Evolutionary conservation across 2,113 vertebrate genomes (phyloP).

Genomic region (Mustelus asterias): DNA sequence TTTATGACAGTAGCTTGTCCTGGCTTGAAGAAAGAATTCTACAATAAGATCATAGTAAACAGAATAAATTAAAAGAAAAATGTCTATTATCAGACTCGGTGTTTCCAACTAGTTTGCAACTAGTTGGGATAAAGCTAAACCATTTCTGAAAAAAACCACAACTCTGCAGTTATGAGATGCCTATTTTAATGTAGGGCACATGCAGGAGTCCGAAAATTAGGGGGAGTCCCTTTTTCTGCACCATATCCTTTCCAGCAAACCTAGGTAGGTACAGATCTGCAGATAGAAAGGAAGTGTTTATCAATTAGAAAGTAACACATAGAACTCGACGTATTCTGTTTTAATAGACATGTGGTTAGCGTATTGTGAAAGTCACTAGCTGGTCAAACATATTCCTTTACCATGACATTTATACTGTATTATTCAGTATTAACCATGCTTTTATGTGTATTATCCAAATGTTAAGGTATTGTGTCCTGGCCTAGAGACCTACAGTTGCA

Average conservation of each 20-base stretch:
- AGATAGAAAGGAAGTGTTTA: slow-evolving; percentile 38
- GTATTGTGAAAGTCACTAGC: slow-evolving; percentile 30
- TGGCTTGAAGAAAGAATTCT: neutral
- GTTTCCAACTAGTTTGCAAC: neutral
- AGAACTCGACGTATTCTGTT: slow-evolving; percentile 22
- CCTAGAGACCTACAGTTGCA: neutral
- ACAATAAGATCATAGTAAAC: neutral
- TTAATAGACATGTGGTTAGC: slow-evolving; percentile 35
- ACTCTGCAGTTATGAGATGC: slow-evolving; percentile 30
- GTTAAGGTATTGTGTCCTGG: too few species aligned
- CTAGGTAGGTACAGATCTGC: slow-evolving; percentile 34
- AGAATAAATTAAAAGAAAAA: neutral
- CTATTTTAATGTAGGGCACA: slow-evolving; percentile 35
- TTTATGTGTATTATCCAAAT: neutral
- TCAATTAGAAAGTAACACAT: slow-evolving; percentile 38
- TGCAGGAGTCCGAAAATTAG: slow-evolving; percentile 7
- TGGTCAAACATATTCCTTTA: slow-evolving; percentile 34
- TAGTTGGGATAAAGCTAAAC: slow-evolving; percentile 4
- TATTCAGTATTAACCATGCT: neutral
- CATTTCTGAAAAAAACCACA: neutral
- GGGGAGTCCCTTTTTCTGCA: slow-evolving; percentile 27
- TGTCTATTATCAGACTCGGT: neutral
- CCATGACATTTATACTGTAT: neutral
- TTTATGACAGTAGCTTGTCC: neutral
- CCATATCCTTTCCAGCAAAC: slow-evolving; percentile 37